Evolutionary conservation across 2,113 vertebrate genomes (phyloP).

Genomic region (human (Homo sapiens)): DNA sequence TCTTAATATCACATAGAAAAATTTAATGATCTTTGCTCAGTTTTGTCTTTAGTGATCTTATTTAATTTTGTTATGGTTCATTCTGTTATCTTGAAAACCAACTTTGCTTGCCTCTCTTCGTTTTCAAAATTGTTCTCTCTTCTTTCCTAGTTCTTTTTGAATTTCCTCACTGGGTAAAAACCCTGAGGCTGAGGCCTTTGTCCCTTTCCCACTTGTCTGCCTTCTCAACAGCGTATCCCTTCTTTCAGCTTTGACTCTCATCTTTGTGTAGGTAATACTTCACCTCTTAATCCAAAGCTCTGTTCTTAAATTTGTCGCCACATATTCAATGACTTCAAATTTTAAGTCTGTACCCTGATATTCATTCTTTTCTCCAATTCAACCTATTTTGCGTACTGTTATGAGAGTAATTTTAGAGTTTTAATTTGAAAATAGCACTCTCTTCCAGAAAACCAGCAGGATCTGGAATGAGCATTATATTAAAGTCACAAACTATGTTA

Average conservation of each 20-base stretch:
- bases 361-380: not conserved
- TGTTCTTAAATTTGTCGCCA: not conserved
- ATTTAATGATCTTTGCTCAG: not conserved
- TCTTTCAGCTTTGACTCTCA: not conserved
- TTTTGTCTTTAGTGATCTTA: not conserved
- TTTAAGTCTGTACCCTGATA: constrained; percentile 5
- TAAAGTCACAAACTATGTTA: not conserved
- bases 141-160: not conserved
- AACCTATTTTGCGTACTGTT: constrained; percentile 17
- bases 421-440: constrained; percentile 35
- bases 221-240: not conserved
- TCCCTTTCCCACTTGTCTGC: not conserved
- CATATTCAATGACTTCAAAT: not conserved
- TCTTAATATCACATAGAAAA: not conserved
- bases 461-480: not conserved
- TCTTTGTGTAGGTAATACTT: not conserved
- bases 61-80: not conserved
- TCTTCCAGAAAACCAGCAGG: not conserved
- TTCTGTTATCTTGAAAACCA: not conserved
- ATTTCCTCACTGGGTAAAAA: not conserved
- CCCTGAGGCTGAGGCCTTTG: not conserved
- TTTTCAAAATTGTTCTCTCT: not conserved
- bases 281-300: not conserved
- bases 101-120: not conserved
- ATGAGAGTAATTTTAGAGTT: constrained; percentile 5